A percentile compares a stretch with the other conserved stretches of the same genome.
Evolutionary conservation across 1,140 invertebrate species (phyloP).

Genomic region (Chlorops oryzae): DNA sequence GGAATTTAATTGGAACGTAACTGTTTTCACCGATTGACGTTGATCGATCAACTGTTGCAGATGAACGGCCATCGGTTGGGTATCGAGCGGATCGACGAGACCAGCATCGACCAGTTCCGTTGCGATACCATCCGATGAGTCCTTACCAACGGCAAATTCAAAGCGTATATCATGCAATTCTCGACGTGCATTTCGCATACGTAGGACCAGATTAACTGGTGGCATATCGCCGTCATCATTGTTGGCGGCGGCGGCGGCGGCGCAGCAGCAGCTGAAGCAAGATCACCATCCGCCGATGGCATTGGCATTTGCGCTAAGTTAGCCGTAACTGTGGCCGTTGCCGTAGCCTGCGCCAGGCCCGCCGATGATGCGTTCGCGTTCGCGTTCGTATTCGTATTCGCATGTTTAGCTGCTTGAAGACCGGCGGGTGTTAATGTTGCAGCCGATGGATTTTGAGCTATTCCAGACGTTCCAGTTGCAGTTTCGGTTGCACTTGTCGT

Average conservation of each 20-base stretch:
- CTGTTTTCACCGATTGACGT: slow-evolving; percentile 56
- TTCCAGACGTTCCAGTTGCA: neutral
- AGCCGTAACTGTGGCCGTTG: slow-evolving; percentile 27
- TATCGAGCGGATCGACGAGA: slow-evolving; percentile 85
- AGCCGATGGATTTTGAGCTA: neutral
- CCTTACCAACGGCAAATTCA: slow-evolving; percentile 86
- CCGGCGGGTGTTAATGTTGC: neutral
- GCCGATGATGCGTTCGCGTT: slow-evolving; percentile 1
- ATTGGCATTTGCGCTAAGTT: slow-evolving; percentile 30
- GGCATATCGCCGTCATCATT: slow-evolving; percentile 34
- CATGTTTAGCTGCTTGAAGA: neutral
- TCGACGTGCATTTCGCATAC: slow-evolving; percentile 79
- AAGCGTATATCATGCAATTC: slow-evolving; percentile 98
- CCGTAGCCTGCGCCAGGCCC: neutral
- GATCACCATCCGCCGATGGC: slow-evolving; percentile 12
- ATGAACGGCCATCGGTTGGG: slow-evolving; percentile 84
- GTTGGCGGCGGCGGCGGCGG: slow-evolving; percentile 14
- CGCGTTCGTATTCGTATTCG: neutral
- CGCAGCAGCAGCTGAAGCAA: no score
- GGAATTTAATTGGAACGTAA: slow-evolving; percentile 83
- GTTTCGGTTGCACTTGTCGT: slow-evolving; percentile 17
- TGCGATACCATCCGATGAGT: slow-evolving; percentile 91
- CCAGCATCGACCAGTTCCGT: slow-evolving; percentile 90
- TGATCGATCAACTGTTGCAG: slow-evolving; percentile 84
- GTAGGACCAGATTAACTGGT: slow-evolving; percentile 67